Evolutionary conservation across 1,140 invertebrate species (phyloP), one percentile per base, ranked within the genome.

Genomic region (Caenorhabditis remanei): DNA sequence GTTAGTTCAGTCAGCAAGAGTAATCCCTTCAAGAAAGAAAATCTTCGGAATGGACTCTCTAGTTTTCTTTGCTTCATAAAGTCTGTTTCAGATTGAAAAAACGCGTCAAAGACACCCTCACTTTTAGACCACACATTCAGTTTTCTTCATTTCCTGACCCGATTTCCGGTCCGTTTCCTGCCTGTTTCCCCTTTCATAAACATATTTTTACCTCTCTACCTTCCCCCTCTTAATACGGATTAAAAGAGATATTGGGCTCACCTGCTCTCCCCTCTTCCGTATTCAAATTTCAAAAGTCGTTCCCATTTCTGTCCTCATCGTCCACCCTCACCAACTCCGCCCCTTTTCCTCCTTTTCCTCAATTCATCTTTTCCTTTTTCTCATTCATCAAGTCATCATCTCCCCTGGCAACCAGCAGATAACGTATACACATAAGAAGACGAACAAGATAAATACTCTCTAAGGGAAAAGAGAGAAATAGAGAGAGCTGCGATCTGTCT

Each of bases 341-440:
- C 21, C 14, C 21, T 4, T 40, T 48, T 32, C 53, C 21, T 41
- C 79, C n/a, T n/a, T n/a, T n/a, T n/a, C n/a, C n/a, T n/a, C 16
- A 6, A 5, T 48, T 50, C 21, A 9, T 48, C 71, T 16, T 48
- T 48, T 79, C 19, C 48, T 48, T 24, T 79, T 53, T 32, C 43
- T 24, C 43, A 32, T 24, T 79, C n/a, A 7, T 46, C 71, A 19
- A 63, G 61, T 63, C 61, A 63, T 63, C 61, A 63, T 63, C 61
- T 63, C 61, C 61, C 21, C 11, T 8, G 61, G 24, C 61, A 63
- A 63, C 61, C 61, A 63, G 11, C 14, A 32, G 61, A 63, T 63
- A 63, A 63, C 21, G 21, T 63, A 32, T 3, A n/a, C 21, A 63
- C 9, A 21, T 8, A 63, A 11, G 8, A 8, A 11, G 9, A 32